Percentiles rank a stretch among this genome's conserved stretches.
These are phyloP conservation scores for Lepisosteus oculatus DNA, from an alignment of 2,113 vertebrate species.

Conservation along the genomic window DNA sequence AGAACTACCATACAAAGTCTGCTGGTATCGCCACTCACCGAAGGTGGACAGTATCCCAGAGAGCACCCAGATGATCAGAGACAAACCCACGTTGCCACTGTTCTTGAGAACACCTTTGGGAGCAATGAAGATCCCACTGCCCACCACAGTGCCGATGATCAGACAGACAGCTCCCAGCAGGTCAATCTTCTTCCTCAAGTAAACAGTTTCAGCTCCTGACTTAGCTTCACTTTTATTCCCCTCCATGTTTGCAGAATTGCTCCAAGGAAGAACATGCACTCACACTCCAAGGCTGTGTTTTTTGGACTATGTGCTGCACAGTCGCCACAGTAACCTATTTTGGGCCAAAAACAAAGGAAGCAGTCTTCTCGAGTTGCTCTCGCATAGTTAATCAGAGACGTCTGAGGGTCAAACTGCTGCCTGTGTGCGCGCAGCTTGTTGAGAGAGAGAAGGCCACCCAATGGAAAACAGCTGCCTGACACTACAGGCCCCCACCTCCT, in stretches of 20 bases:
- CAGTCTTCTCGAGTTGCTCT: conserved; percentile 34
- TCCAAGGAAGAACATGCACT: conserved; percentile 8
- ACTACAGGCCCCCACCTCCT: no score
- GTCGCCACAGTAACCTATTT: neutral
- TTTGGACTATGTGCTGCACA: neutral
- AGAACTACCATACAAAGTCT: no score
- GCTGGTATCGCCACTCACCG: conserved; percentile 57
- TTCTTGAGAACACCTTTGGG: conserved; percentile 82
- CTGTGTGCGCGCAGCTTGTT: conserved; percentile 32
- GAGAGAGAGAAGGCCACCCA: conserved; percentile 12
- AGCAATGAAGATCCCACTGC: conserved; percentile 86
- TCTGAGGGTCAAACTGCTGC: conserved; percentile 28
- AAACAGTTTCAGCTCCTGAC: conserved; percentile 44
- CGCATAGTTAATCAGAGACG: conserved; percentile 34
- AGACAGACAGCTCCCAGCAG: conserved; percentile 69
- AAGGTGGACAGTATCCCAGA: conserved; percentile 77
- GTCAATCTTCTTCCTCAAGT: conserved; percentile 70
- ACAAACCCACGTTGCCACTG: conserved; percentile 77
- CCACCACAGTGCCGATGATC: conserved; percentile 78
- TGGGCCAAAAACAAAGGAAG: conserved; percentile 42
- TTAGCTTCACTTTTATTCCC: conserved; percentile 10
- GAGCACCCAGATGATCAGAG: conserved; percentile 75
- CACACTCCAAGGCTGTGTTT: conserved; percentile 19
- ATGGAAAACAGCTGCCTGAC: no score
- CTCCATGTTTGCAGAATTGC: conserved; percentile 11